Conservation (phyloP, 37 sponge, comb jelly and placozoan species). For the Theonella swinhoei region DNA sequence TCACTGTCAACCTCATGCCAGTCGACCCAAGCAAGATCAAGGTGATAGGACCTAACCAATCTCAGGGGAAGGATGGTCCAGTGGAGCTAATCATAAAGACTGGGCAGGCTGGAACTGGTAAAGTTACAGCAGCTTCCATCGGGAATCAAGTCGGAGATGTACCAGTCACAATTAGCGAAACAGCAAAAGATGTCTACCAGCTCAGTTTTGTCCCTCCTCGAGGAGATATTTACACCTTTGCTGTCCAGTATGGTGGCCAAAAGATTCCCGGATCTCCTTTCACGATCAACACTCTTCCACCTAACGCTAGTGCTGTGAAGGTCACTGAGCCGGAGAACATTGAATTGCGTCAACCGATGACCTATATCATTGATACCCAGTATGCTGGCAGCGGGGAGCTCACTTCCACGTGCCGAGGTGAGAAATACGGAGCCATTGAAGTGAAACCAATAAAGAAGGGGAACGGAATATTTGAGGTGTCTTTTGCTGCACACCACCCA, state of each 20-base stretch:
- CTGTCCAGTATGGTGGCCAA: slow-evolving; percentile 63
- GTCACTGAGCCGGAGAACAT: slow-evolving; percentile 44
- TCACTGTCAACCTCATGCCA: slow-evolving; percentile 66
- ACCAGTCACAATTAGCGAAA: slow-evolving; percentile 61
- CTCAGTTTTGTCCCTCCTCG: slow-evolving; percentile 41
- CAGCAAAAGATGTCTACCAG: slow-evolving; percentile 36
- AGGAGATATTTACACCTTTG: slow-evolving; percentile 58
- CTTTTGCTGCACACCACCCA: slow-evolving; percentile 49
- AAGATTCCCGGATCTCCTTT: slow-evolving; percentile 78
- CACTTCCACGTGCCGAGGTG: slow-evolving; percentile 47
- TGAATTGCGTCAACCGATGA: slow-evolving; percentile 15
- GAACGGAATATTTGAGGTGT: slow-evolving; percentile 15
- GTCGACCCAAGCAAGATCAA: slow-evolving; percentile 53
- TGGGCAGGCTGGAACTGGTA: slow-evolving; percentile 56
- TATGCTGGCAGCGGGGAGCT: slow-evolving; percentile 73
- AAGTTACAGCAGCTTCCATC: slow-evolving; percentile 52
- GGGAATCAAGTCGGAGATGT: slow-evolving; percentile 61
- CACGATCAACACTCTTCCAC: slow-evolving; percentile 61
- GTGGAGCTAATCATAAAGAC: slow-evolving; percentile 60
- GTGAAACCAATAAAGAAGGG: slow-evolving; percentile 17
- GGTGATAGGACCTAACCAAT: slow-evolving; percentile 57
- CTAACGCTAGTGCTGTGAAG: slow-evolving; percentile 47
- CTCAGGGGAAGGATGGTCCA: slow-evolving; percentile 40
- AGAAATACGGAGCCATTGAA: slow-evolving; percentile 55
- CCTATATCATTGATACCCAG: slow-evolving; percentile 45